Percentiles rank a stretch among this genome's conserved stretches.
These are phyloP conservation scores for Habropoda laboriosa DNA, from an alignment of 1,140 invertebrate species.

Conservation along the genomic window DNA sequence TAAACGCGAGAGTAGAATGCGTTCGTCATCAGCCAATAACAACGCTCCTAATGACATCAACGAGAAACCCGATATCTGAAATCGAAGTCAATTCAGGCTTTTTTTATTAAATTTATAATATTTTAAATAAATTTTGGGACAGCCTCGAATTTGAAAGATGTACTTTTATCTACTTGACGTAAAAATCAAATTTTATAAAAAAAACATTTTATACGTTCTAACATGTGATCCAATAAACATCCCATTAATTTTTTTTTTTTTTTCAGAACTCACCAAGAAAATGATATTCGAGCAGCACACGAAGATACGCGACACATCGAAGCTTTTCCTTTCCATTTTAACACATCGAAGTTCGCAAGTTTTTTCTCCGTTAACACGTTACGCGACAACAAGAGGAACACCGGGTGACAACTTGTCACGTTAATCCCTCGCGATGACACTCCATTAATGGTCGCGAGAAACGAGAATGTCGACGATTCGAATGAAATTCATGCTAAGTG, in stretches of 20 bases:
- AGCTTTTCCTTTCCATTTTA: conserved; percentile 66
- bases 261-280: conserved; percentile 74
- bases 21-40: conserved; percentile 85
- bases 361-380: not conserved
- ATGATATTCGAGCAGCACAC: conserved; percentile 79
- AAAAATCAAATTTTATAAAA: too few species aligned
- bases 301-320: conserved; percentile 72
- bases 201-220: not conserved
- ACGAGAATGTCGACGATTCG: not conserved
- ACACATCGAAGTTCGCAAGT: not conserved
- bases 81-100: conserved; percentile 30
- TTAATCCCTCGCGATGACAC: conserved; percentile 24
- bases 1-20: conserved; percentile 87
- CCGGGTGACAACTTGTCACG: conserved; percentile 21
- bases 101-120: not conserved
- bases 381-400: too few species aligned
- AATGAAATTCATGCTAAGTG: not conserved
- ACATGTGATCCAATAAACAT: not conserved
- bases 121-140: not conserved
- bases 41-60: conserved; percentile 87
- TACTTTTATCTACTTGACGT: not conserved
- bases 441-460: conserved; percentile 13
- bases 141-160: not conserved
- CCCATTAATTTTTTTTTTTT: not conserved
- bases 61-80: conserved; percentile 86